Evolutionary conservation across 2,888 invertebrate species (phyloP), one percentile per base, ranked within the genome.

Genomic region (Spilarctia lutea): DNA sequence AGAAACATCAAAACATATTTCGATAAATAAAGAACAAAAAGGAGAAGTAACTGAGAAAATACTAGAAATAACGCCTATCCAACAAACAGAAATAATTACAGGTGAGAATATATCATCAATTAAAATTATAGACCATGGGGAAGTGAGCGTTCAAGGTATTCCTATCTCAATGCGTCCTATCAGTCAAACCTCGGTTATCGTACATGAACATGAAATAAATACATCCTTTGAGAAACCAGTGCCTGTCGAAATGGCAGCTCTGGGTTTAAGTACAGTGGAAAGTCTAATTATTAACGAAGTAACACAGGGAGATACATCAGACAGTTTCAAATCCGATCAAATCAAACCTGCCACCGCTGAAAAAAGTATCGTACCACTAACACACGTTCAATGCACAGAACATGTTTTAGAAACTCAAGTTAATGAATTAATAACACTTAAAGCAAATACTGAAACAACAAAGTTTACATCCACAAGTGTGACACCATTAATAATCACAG

Each of bases 1-100:
- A 7, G 96, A 96, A 83, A 91, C 91, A 78, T 93, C 96, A 83
- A 91, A 91, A 68, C 80, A 91, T 74, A 93, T 96, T 42, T 82
- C 82, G 74, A 87, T 90, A 13, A 82, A 91, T 42, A 90, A 90
- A 80, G 93, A 94, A n/a, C 86, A 89, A 70, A 84, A 87, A 67
- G 95, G 95, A 87, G 90, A 88, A 68, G 94, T 96, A 0, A 89
- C 88, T 27, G 86, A 96, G 79, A 83, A 91, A 45, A n/a, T 94
- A 39, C 75, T 90, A 72, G 91, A 91, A 85, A 84, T 88, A 20
- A 91, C 87, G 81, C 85, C 93, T 0, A 74, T 94, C 75, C 88
- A 92, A 83, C 91, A 92, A 83, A 91, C 87, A 65, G 92, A 92
- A 89, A 82, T 93, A 30, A 78, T 94, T 60, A 70, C 83, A 45